Percentiles rank a stretch among this genome's conserved stretches.
These are phyloP conservation scores for Paguma larvata DNA, from an alignment of 2,797 vertebrate genomes.

Conservation along the genomic window DNA sequence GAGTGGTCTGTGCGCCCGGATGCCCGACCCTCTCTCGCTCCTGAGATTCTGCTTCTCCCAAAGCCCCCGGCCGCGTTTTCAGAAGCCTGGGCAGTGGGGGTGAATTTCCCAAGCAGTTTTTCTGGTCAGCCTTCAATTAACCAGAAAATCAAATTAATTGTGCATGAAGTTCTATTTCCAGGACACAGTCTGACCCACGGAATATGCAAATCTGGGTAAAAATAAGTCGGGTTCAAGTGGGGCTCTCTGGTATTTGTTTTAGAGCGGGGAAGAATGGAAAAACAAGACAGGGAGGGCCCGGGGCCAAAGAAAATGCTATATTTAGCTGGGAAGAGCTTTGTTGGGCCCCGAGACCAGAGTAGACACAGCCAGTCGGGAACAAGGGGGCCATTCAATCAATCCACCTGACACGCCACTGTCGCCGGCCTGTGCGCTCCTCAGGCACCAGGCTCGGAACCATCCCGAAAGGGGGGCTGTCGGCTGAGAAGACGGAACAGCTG, in stretches of 20 bases:
- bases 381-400: slow-evolving; percentile 66
- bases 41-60: neutral
- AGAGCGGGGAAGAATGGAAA: neutral
- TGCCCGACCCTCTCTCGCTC: neutral
- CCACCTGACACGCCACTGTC: slow-evolving; percentile 67
- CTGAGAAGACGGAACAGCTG: slow-evolving; percentile 87
- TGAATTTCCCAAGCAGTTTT: slow-evolving; percentile 4
- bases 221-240: neutral
- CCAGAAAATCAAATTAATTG: slow-evolving; percentile 71
- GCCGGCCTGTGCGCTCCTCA: neutral
- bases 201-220: slow-evolving; percentile 47
- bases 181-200: slow-evolving; percentile 1
- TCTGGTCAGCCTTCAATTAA: slow-evolving; percentile 57
- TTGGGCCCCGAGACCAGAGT: neutral
- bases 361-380: slow-evolving; percentile 48
- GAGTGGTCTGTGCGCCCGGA: rapidly evolving
- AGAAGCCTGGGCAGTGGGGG: neutral
- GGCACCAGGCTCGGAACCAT: neutral
- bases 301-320: slow-evolving; percentile 64
- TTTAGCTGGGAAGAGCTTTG: slow-evolving; percentile 63
- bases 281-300: slow-evolving; percentile 30
- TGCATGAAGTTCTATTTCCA: slow-evolving; percentile 65
- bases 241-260: slow-evolving; percentile 39
- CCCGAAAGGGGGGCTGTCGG: slow-evolving; percentile 81
- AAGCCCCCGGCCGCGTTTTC: neutral